These are phyloP conservation scores for Microplitis manilae DNA, from an alignment of 2,888 invertebrate species.

Conservation along the genomic window DNA sequence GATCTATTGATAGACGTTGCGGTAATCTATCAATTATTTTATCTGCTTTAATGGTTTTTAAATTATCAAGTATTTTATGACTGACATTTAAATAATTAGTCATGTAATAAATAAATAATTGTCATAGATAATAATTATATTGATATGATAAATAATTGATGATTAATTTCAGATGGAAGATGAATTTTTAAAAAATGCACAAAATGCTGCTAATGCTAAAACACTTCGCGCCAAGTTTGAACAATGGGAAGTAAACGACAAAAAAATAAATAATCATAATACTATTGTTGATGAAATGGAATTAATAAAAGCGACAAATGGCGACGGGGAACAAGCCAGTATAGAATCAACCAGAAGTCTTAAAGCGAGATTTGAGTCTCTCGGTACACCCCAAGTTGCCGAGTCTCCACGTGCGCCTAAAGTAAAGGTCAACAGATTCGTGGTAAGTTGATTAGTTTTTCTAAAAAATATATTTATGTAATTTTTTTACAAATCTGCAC, in stretches of 20 bases:
- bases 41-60: too few relatives aligned
- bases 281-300: constrained; percentile 71
- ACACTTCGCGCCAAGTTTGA: constrained; percentile 91
- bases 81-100: too few relatives aligned
- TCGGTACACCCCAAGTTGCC: constrained; percentile 75
- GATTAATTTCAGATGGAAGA: constrained; percentile 73
- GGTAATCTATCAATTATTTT: too few relatives aligned
- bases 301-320: constrained; percentile 25
- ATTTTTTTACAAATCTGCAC: constrained; percentile 35
- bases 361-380: constrained; percentile 89
- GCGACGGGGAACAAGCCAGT: constrained; percentile 79
- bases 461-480: background rate
- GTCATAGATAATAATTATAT: too few relatives aligned
- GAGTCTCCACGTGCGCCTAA: constrained; percentile 73
- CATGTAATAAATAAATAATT: too few relatives aligned
- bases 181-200: constrained; percentile 83
- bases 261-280: constrained; percentile 68
- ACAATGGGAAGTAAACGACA: constrained; percentile 82
- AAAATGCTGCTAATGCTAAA: constrained; percentile 86
- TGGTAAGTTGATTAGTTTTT: constrained; percentile 79
- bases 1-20: too few relatives aligned
- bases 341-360: constrained; percentile 90
- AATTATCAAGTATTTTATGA: too few relatives aligned
- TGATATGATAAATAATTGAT: background rate
- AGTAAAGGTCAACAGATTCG: constrained; percentile 90